Evolutionary conservation across 2,888 invertebrate species (phyloP), one percentile per base, ranked within the genome.

Genomic region (Pandemis corylana): DNA sequence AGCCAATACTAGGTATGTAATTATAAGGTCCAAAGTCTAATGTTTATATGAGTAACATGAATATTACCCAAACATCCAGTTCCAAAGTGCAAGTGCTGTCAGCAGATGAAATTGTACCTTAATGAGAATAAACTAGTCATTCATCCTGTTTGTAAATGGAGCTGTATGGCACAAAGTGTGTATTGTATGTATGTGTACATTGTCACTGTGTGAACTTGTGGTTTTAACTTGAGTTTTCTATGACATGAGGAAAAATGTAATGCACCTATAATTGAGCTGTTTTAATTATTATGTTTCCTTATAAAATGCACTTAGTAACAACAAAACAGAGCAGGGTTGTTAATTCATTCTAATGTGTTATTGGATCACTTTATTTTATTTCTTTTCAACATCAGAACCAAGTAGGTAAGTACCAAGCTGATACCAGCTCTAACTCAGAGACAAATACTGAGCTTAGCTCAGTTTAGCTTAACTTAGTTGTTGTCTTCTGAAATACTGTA

Each of bases 1-100:
- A 97, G 91, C 97, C 98, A 79, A 97, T 98, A 85, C 95, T 98
- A 95, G 99, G 98, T 97, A 89, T 90, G 91, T 81, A 49, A 72
- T 64, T 41, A 13, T 42, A 12, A 28, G 59, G 71, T 77, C 42
- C 68, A 71, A 71, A 67, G 68, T 71, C 68, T 68, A 72, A 56
- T 49, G 42, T 41, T 77, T 66, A 41, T 46, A 63, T 75, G n/a
- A 67, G 62, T 71, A 59, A 53, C 44, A 63, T 71, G 56, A 62
- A 59, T 44, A 53, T 49, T 15, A 63, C 63, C 68, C 62, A 44
- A 20, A 65, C 69, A 65, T 41, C 51, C 28, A 69, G 41, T 64
- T 68, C 42, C 13, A 65, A 56, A 20, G 66, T 74, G 61, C 61
- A 70, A 65, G 61, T 74, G 61, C 69, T 66, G 44, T 62, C n/a